Conservation (phyloP, 2,888 invertebrate genomes). For the Furcula furcula region DNA sequence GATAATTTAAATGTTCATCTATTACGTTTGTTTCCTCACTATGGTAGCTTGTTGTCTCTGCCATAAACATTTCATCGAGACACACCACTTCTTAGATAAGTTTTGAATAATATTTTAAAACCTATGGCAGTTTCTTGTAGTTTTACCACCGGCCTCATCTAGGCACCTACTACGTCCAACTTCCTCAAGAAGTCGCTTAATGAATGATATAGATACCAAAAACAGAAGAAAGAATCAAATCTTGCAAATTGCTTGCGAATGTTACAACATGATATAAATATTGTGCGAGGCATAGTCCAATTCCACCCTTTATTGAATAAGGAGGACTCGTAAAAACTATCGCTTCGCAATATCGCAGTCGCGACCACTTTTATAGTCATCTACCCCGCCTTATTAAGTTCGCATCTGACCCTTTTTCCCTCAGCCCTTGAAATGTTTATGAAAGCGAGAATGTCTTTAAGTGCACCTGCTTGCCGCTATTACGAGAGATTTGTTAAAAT, state of each 20-base stretch:
- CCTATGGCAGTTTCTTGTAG: no score
- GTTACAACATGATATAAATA: conserved; percentile 6
- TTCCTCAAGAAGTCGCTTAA: no score
- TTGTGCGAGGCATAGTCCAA: conserved; percentile 8
- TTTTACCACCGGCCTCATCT: no score
- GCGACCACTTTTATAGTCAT: conserved; percentile 58
- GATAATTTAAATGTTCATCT: no score
- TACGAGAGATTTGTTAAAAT: conserved; percentile 40
- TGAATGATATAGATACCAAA: neutral
- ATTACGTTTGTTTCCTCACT: no score
- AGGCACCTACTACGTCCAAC: no score
- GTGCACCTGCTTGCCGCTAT: conserved; percentile 60
- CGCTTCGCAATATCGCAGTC: conserved; percentile 54
- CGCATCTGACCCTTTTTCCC: conserved; percentile 53
- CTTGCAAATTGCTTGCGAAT: neutral
- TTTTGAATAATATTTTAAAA: no score
- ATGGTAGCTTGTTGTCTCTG: no score
- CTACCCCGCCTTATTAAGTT: conserved; percentile 65
- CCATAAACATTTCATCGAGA: no score
- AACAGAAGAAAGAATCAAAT: neutral
- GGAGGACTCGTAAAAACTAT: conserved; percentile 49
- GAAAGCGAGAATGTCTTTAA: conserved; percentile 63
- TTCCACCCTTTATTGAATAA: conserved; percentile 40
- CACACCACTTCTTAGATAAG: no score
- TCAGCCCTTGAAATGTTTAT: conserved; percentile 52